Conservation (phyloP, 2,113 vertebrate species). For the Oxygymnocypris stewartii region DNA sequence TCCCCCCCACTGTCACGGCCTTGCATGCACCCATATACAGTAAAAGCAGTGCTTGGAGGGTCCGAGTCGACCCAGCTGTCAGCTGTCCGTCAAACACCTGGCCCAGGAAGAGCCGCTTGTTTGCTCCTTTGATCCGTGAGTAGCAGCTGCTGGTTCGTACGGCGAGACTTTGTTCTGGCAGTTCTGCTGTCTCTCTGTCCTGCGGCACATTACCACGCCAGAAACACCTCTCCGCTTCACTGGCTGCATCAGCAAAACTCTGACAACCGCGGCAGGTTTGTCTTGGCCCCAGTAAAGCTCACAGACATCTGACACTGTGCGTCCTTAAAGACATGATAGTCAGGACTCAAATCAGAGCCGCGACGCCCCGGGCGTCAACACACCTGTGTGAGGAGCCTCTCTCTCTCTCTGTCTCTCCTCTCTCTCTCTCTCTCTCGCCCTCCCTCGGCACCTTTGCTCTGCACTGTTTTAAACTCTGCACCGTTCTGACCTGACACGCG, state of each 20-base stretch:
- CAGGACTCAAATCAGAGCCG: slow-evolving; percentile 99
- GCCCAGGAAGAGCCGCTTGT: slow-evolving; percentile 94
- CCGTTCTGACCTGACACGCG: slow-evolving; percentile 29
- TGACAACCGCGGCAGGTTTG: slow-evolving; percentile 96
- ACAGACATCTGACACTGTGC: slow-evolving; percentile 88
- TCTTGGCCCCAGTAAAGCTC: slow-evolving; percentile 94
- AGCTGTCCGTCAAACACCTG: slow-evolving; percentile 99
- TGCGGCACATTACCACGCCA: slow-evolving; percentile 86
- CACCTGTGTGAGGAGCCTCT: slow-evolving; percentile 93
- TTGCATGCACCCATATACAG: slow-evolving; percentile 35
- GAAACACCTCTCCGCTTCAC: slow-evolving; percentile 76
- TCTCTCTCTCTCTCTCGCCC: slow-evolving; percentile 24
- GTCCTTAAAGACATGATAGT: slow-evolving; percentile 86
- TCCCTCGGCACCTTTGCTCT: slow-evolving; percentile 66
- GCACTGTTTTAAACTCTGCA: slow-evolving; percentile 70
- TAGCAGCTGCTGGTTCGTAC: slow-evolving; percentile 97
- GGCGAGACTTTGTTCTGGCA: slow-evolving; percentile 94
- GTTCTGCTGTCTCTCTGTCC: slow-evolving; percentile 90
- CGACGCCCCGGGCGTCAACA: slow-evolving; percentile 97
- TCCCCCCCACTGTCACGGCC: too few relatives aligned
- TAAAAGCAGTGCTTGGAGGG: slow-evolving; percentile 31
- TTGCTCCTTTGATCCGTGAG: slow-evolving; percentile 96
- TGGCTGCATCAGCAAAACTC: slow-evolving; percentile 98
- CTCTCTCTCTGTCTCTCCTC: too few relatives aligned
- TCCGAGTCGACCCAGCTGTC: slow-evolving; percentile 83